Base-by-base conservation (phyloP, 2,888 invertebrate species). In the Brachylomia viminalis region DNA sequence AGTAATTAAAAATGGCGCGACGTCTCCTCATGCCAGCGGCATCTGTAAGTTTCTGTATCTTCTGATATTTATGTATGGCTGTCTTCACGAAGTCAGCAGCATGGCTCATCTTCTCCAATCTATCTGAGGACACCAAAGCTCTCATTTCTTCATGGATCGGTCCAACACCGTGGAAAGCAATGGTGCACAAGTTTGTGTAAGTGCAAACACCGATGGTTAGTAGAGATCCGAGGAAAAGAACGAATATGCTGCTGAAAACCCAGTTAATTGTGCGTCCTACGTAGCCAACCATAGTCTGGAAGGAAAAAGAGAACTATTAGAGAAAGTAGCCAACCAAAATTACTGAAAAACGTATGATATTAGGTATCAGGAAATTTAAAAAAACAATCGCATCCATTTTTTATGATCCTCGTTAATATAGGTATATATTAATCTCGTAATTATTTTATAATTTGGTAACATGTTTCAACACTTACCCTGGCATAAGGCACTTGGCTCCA, bases 51-150 rank as follows among this genome's bases (percentile, higher is more conserved):
- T 93, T 92, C 79, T 96, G 96, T 66, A 96, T 95, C 74, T 93
- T 94, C 86, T 96, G 95, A 83, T 97, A 98, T 89, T 97, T 97
- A 71, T 97, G 97, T 73, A 98, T 96, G 7, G 97, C 97, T 54
- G 95, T 97, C 86, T 97, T 97, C 2, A 98, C 97, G 61, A 97
- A 96, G 13, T 96, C 95, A 4, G 97, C 97, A 0, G 97, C 97
- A 4, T 95, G 93, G 47, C 97, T 96, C 54, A 98, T 95, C 80
- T 96, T 97, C 70, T 97, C 97, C 15, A 97, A 95, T 52, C 96
- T 95, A 65, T 97, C 97, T 0, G 97, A 97, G 0, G 97, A 97
- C 84, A 97, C 96, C 17, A 97, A 92, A 0, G 97, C 92, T 38
- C 97, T 95, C 91, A 97, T 97, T 76, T 97, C 95, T 86, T 96